A percentile compares a stretch with the other conserved stretches of the same genome.
phyloP scores from a whole-genome alignment of 2,797 vertebrate genomes.

The Tauraco hartlaubi region DNA sequence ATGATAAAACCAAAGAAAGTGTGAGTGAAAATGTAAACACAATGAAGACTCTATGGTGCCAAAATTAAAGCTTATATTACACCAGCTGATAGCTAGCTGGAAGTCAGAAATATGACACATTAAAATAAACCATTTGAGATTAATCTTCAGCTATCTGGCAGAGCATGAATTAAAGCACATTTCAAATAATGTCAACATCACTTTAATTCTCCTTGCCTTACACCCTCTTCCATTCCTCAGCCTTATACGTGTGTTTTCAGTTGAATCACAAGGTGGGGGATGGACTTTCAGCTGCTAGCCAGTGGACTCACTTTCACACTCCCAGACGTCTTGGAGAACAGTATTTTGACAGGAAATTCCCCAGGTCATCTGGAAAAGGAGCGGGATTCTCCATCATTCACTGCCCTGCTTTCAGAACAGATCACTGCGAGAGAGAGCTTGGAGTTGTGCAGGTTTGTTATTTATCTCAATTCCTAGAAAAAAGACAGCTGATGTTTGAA shows the following conservation, averaged over 20 bases:
- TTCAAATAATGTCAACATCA: conserved; percentile 64
- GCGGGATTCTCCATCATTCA: not conserved
- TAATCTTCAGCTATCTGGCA: conserved; percentile 59
- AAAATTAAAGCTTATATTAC: conserved; percentile 63
- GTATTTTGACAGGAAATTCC: conserved; percentile 15
- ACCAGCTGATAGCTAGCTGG: conserved; percentile 59
- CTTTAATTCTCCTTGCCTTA: conserved; percentile 40
- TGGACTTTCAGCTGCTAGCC: not conserved
- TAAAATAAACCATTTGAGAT: conserved; percentile 68
- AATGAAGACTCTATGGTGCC: conserved; percentile 23
- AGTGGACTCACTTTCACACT: not conserved
- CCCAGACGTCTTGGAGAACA: not conserved
- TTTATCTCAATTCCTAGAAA: not conserved
- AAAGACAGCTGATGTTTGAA: not conserved
- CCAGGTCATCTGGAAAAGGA: not conserved
- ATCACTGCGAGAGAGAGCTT: not conserved
- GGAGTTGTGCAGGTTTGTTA: not conserved
- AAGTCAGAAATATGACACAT: conserved; percentile 59
- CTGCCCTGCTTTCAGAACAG: not conserved
- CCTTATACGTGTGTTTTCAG: not conserved
- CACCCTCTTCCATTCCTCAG: not conserved
- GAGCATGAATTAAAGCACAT: conserved; percentile 58
- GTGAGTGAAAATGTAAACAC: conserved; percentile 63
- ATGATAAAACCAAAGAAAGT: conserved; percentile 62
- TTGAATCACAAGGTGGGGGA: not conserved